These are phyloP conservation scores for Poeciliopsis infans DNA, from an alignment of 2,797 vertebrate genomes.

Conservation along the genomic window DNA sequence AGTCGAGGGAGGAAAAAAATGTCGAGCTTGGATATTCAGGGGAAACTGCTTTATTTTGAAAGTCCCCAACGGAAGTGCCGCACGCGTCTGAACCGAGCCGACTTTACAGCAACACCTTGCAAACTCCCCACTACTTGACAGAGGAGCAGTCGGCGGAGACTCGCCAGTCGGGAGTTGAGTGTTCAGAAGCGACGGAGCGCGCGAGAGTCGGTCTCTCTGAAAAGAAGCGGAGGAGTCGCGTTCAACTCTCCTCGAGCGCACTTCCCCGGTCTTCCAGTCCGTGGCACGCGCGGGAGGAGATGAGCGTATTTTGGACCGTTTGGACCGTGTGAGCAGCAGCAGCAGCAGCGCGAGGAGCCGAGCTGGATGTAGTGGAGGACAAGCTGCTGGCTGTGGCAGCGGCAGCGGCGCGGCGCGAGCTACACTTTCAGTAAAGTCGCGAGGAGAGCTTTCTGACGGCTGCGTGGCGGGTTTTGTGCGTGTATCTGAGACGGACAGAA, in stretches of 20 bases:
- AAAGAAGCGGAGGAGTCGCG: constrained; percentile 28
- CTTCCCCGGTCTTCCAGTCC: neutral
- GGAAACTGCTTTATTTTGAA: constrained; percentile 50
- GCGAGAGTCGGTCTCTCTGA: constrained; percentile 12
- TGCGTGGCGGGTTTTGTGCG: neutral
- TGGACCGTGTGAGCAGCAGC: constrained; percentile 53
- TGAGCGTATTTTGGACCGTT: constrained; percentile 52
- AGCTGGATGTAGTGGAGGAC: constrained; percentile 58
- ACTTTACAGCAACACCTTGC: constrained; percentile 34
- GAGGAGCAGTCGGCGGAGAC: constrained; percentile 56
- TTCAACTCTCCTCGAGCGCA: constrained; percentile 9
- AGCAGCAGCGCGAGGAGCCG: constrained; percentile 37
- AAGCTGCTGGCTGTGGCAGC: constrained; percentile 3
- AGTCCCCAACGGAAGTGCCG: constrained; percentile 8
- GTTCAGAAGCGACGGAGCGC: constrained; percentile 37
- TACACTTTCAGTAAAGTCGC: constrained; percentile 31
- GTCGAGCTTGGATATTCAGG: neutral
- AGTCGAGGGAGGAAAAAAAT: neutral
- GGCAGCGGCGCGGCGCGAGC: constrained; percentile 20
- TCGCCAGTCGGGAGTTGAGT: constrained; percentile 65
- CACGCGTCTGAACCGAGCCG: rapidly evolving
- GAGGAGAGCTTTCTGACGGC: constrained; percentile 46
- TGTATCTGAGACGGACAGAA: constrained; percentile 25
- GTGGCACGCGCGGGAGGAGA: constrained; percentile 19
- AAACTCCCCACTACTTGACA: constrained; percentile 56